Percentiles rank a stretch among this genome's conserved stretches.
These are phyloP conservation scores for Oligia fasciuncula DNA, from an alignment of 2,888 invertebrate species.

Conservation along the genomic window DNA sequence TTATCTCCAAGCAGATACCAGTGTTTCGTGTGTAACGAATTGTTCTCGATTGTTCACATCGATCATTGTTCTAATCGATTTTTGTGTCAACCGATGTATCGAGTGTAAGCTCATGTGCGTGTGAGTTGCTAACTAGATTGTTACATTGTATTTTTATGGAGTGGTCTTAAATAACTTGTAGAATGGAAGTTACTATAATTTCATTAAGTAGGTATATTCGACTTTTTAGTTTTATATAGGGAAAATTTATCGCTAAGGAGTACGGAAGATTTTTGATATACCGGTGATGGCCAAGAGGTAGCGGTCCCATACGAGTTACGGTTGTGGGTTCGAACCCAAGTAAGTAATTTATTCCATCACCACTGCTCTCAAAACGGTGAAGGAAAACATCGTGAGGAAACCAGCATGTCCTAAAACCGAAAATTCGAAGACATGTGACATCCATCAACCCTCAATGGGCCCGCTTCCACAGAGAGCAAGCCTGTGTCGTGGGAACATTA, in stretches of 20 bases:
- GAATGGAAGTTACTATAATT: background rate
- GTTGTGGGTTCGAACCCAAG: too few species aligned
- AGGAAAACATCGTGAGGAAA: too few species aligned
- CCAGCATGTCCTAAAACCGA: too few species aligned
- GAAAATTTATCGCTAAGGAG: background rate
- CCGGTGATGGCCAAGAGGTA: background rate
- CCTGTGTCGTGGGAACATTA: too few species aligned
- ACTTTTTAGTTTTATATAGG: background rate
- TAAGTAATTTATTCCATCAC: too few species aligned
- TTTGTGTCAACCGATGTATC: slow-evolving; percentile 57
- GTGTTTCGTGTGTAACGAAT: slow-evolving; percentile 71
- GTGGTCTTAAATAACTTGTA: too few species aligned
- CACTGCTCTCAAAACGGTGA: too few species aligned
- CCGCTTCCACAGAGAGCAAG: too few species aligned
- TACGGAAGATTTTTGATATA: background rate
- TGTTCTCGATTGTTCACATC: slow-evolving; percentile 73
- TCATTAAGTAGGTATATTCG: too few species aligned
- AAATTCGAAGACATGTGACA: too few species aligned
- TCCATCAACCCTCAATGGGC: too few species aligned
- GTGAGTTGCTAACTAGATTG: slow-evolving; percentile 18
- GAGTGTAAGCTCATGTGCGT: slow-evolving; percentile 27
- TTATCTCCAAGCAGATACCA: slow-evolving; percentile 70
- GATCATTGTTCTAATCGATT: slow-evolving; percentile 72
- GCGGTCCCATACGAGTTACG: too few species aligned
- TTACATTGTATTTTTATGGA: slow-evolving; percentile 13